Base-by-base conservation (phyloP, 2,888 invertebrate genomes). In the Noctua janthe region DNA sequence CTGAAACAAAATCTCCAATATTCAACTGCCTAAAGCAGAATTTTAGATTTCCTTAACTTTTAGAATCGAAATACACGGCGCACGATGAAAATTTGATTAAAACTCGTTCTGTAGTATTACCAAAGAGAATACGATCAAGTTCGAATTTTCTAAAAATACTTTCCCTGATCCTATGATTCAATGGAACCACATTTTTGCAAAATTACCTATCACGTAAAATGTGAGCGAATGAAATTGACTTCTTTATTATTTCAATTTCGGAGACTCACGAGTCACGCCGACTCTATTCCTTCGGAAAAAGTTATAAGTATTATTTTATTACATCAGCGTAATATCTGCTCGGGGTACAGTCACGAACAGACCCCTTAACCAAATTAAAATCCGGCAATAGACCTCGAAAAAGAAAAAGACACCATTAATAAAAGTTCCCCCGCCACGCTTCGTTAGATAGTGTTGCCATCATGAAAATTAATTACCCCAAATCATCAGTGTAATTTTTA, bases 401-500 rank as follows among this genome's bases (percentile, higher is more conserved):
- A 79, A 76, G 81, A 78, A 82, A 69, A 79, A 82, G 51, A 85
- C 74, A 71, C 71, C 71, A 81, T 85, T 75, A 85, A 82, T 81
- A 85, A 84, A 85, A 84, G 81, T 85, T 85, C 8, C 51, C 62
- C 59, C 51, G 77, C 69, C 66, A 75, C 77, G 85, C 83, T 79
- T 80, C 83, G 71, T 83, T 81, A 86, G 81, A 81, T 79, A 86
- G 84, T 86, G 81, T 81, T 79, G 73, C 72, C 59, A 83, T 85
- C 79, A 85, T 81, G 78, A 80, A 85, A 86, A 89, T 89, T 82
- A 81, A 89, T 87, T 82, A 82, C 74, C 71, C 74, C 85, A 86
- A 89, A 86, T 88, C 82, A 82, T 87, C 86, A 81, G 81, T 76
- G 84, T 87, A 83, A 87, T 86, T 86, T 88, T 85, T 84, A 76